A percentile compares a stretch with the other conserved stretches of the same genome.
phyloP scores from a whole-genome alignment of 2,888 invertebrate species.

The Linnaemya tessellans region DNA sequence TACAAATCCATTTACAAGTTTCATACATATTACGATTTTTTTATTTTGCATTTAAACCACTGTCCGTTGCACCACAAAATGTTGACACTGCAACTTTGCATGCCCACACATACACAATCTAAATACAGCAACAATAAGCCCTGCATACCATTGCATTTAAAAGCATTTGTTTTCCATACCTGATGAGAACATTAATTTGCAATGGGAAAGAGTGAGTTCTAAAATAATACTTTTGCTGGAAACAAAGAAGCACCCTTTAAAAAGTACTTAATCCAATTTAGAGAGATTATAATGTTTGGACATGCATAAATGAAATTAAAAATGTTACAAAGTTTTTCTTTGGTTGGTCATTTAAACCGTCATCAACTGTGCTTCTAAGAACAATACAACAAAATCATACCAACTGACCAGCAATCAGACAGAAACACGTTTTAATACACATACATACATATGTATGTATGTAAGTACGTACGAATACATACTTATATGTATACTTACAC shows the following conservation, averaged over 20 bases:
- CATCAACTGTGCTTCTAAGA: constrained; percentile 7
- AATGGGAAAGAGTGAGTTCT: constrained; percentile 23
- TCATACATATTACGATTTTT: too few species aligned
- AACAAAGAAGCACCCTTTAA: constrained; percentile 55
- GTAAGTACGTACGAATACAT: too few species aligned
- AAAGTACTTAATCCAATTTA: constrained; percentile 82
- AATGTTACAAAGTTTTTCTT: constrained; percentile 46
- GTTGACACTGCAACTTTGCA: neutral
- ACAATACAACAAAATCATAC: constrained; percentile 10
- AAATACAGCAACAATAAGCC: too few species aligned
- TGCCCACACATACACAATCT: too few species aligned
- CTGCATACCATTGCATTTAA: too few species aligned
- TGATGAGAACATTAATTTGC: constrained; percentile 8
- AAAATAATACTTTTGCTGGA: constrained; percentile 55
- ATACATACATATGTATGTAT: too few species aligned
- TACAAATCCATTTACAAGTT: too few species aligned
- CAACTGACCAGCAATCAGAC: constrained; percentile 31
- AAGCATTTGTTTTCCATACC: neutral
- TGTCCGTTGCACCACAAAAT: too few species aligned
- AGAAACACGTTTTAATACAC: neutral
- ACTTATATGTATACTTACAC: neutral
- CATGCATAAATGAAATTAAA: constrained; percentile 54
- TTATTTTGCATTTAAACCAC: too few species aligned
- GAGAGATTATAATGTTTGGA: constrained; percentile 78
- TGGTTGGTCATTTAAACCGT: constrained; percentile 29